A percentile compares a stretch with the other conserved stretches of the same genome.
Evolutionary conservation across 2,113 vertebrate genomes (phyloP).

Genomic region (Myiagra hebetior): DNA sequence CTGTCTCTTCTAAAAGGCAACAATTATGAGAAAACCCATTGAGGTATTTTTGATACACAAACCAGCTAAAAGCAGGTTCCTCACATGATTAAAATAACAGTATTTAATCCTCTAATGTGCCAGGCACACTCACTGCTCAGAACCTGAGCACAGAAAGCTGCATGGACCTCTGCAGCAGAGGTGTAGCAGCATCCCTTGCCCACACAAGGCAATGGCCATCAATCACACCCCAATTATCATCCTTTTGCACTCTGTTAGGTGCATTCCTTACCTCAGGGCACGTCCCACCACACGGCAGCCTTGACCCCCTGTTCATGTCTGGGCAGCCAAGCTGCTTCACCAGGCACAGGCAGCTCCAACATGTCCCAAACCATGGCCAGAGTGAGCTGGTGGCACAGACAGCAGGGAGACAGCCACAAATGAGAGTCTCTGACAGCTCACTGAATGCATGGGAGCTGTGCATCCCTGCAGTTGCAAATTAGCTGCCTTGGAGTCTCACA

Average conservation of each 20-base stretch:
- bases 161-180: not conserved
- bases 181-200: not conserved
- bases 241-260: not conserved
- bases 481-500: not conserved
- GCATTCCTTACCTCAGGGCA: not conserved
- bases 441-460: not conserved
- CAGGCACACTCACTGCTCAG: not conserved
- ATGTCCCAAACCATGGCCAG: fast-evolving
- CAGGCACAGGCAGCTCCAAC: not conserved
- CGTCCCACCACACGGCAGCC: not conserved
- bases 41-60: not conserved
- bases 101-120: not conserved
- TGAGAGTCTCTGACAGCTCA: not conserved
- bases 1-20: not conserved
- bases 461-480: not conserved
- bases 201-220: not conserved
- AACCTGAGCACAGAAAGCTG: not conserved
- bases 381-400: not conserved
- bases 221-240: not conserved
- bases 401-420: not conserved
- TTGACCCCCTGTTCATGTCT: not conserved
- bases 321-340: not conserved
- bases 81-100: not conserved
- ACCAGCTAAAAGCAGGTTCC: not conserved
- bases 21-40: not conserved